Conservation (phyloP, 2,113 vertebrate species). For the Australoheros scitulus region DNA sequence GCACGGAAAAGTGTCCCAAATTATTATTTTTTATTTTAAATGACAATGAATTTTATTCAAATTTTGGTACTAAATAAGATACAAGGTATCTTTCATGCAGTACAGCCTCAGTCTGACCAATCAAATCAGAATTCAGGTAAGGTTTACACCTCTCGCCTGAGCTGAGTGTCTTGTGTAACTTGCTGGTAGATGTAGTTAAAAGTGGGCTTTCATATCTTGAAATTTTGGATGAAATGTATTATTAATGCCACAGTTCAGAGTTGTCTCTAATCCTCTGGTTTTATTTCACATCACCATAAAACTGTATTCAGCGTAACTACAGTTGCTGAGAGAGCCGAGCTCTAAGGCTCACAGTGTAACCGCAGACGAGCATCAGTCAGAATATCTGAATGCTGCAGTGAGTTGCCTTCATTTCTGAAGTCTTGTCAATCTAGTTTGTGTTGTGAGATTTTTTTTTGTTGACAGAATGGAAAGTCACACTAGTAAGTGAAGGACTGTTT, state of each 20-base stretch:
- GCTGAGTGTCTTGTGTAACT: neutral
- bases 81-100: neutral
- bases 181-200: neutral
- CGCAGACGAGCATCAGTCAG: neutral
- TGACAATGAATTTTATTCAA: too few relatives aligned
- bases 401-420: neutral
- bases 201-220: neutral
- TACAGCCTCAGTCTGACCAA: neutral
- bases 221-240: neutral
- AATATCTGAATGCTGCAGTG: neutral
- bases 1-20: too few relatives aligned
- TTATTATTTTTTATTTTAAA: too few relatives aligned
- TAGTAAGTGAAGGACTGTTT: neutral
- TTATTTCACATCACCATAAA: neutral
- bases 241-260: rapidly evolving
- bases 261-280: neutral
- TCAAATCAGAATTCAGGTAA: neutral
- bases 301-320: neutral
- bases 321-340: neutral
- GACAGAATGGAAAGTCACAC: neutral
- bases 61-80: neutral
- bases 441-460: neutral
- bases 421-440: neutral
- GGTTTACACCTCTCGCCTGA: neutral
- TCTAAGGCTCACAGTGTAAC: neutral